A percentile compares a stretch with the other conserved stretches of the same genome.
Evolutionary conservation across 2,888 invertebrate genomes (phyloP).

Genomic region (Blera fallax): DNA sequence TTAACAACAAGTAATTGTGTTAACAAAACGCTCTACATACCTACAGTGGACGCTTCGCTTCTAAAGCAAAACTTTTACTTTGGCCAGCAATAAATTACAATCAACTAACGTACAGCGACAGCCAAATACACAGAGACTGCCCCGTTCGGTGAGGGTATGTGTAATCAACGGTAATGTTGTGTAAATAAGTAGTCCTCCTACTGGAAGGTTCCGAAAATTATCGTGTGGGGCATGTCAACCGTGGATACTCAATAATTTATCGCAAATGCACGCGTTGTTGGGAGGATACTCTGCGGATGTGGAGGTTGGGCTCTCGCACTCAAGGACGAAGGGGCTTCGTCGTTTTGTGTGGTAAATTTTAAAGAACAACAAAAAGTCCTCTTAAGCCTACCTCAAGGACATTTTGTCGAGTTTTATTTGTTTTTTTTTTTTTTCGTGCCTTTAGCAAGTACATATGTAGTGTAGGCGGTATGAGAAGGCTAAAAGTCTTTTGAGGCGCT

Average conservation of each 20-base stretch:
- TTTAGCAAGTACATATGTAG: not conserved
- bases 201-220: conserved; percentile 56
- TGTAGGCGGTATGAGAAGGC: not conserved
- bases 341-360: conserved; percentile 26
- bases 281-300: not conserved
- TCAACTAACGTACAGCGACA: conserved; percentile 7
- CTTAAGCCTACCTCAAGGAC: conserved; percentile 41
- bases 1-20: conserved; percentile 59
- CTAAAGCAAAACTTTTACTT: not conserved
- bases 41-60: not conserved
- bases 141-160: not conserved
- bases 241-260: conserved; percentile 61
- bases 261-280: conserved; percentile 48
- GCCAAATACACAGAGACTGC: not conserved
- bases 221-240: conserved; percentile 28
- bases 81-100: conserved; percentile 32
- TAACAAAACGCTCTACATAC: conserved; percentile 26
- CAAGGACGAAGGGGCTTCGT: conserved; percentile 14
- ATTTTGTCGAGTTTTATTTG: not conserved
- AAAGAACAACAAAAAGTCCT: conserved; percentile 27
- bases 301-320: not conserved
- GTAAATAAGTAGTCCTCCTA: conserved; percentile 36
- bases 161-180: conserved; percentile 48
- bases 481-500: not conserved
- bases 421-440: not conserved